Evolutionary conservation across 2,888 invertebrate genomes (phyloP).

Genomic region (Hirtodrosophila histrioides): DNA sequence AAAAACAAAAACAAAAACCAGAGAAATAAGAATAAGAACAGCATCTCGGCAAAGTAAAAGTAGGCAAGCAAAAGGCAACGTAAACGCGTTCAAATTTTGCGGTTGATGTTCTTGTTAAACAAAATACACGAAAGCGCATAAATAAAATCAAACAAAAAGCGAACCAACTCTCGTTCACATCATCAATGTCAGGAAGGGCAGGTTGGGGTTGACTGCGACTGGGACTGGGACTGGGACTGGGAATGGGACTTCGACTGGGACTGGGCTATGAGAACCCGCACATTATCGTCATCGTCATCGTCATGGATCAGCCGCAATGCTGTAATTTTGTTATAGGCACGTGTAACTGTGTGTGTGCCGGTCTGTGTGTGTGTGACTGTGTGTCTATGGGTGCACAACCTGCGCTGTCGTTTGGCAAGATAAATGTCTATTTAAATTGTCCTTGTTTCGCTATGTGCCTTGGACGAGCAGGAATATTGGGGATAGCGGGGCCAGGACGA

Average conservation of each 20-base stretch:
- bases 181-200: slow-evolving; percentile 45
- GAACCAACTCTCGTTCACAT: slow-evolving; percentile 56
- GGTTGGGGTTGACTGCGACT: neutral
- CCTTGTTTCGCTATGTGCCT: slow-evolving; percentile 66
- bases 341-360: neutral
- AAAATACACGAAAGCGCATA: slow-evolving; percentile 69
- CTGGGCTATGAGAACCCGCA: slow-evolving; percentile 48
- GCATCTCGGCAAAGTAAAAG: neutral
- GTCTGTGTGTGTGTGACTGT: slow-evolving; percentile 20
- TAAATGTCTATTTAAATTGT: slow-evolving; percentile 80
- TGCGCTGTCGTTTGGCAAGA: slow-evolving; percentile 70
- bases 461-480: slow-evolving; percentile 15
- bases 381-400: slow-evolving; percentile 57
- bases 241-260: neutral
- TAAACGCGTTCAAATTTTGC: slow-evolving; percentile 42
- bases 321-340: slow-evolving; percentile 75
- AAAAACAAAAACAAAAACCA: slow-evolving; percentile 38
- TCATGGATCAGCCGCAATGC: slow-evolving; percentile 76
- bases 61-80: slow-evolving; percentile 44
- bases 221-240: no score
- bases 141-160: slow-evolving; percentile 73
- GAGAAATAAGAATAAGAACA: slow-evolving; percentile 18
- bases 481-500: neutral
- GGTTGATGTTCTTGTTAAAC: slow-evolving; percentile 63
- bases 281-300: slow-evolving; percentile 72